Evolutionary conservation across 23 tunicate species (phyloP), one percentile per base, ranked within the genome.

Genomic region (Halocynthia aurantium): DNA sequence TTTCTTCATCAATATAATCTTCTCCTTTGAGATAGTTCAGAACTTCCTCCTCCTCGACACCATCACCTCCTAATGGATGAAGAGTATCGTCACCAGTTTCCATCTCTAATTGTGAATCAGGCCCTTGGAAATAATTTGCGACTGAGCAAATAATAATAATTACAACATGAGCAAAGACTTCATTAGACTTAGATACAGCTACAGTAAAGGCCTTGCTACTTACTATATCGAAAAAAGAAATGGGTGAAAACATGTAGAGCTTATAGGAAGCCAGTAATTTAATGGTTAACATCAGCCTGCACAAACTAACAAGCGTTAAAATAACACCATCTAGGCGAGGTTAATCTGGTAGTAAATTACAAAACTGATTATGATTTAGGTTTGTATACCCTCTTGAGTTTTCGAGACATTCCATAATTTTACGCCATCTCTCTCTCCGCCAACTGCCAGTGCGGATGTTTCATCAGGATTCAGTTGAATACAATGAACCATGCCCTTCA

Each of bases 401-500:
- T 61, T 61, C 11, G 53, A 8, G 0, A 55, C 58, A 51, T 81
- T 73, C 95, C 87, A 88, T 19, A 88, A 53, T 55, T 54, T 73
- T 17, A 80, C 78, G 22, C 84, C 89, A 56, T 76, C 84, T 62
- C 72, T 90, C 81, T 90, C 73, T 22, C 96, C 96, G 20, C 96
- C 96, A 62, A 71, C 62, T 6, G 86, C 85, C 50, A 90, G 53
- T 69, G 84, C 65, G 19, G 62, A 54, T 5, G 12, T 52, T 40
- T 72, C 89, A 55, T 90, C 96, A 15, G 96, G 96, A 52, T 90
- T 90, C 18, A 44, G 8, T 8, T 81, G 75, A 12, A 80, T 56
- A 61, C 96, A 90, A 70, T 84, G 86, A n/a, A 90, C 84, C 86
- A 81, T 84, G 12, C 96, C 96, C 91, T 78, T 13, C n/a, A 10